These are phyloP conservation scores for Stictonetta naevosa DNA, from an alignment of 2,113 vertebrate species.

Conservation along the genomic window DNA sequence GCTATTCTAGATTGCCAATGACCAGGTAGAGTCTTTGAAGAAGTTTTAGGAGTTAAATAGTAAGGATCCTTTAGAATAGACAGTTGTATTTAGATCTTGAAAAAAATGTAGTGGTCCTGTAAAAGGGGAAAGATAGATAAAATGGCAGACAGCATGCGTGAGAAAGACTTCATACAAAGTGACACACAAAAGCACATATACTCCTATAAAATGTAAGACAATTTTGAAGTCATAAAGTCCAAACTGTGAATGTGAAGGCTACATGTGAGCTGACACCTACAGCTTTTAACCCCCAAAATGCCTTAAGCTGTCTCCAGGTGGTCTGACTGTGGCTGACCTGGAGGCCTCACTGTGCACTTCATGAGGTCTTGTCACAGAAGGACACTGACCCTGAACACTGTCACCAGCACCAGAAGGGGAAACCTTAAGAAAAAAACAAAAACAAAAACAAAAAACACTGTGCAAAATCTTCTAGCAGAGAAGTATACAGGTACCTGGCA, in stretches of 20 bases:
- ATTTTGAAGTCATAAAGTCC: neutral
- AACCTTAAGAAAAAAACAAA: neutral
- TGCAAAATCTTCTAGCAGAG: neutral
- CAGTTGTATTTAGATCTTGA: neutral
- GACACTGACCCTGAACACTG: neutral
- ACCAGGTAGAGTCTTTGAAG: neutral
- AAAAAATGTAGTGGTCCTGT: neutral
- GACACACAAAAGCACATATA: neutral
- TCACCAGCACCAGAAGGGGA: neutral
- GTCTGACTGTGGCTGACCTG: neutral
- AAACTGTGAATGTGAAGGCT: neutral
- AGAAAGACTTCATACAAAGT: neutral
- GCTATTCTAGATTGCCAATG: neutral
- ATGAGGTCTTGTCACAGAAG: neutral
- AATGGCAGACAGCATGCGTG: fast-evolving
- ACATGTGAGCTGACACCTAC: neutral
- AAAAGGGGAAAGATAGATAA: neutral
- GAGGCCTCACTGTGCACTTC: neutral
- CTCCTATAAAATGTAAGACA: neutral
- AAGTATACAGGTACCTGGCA: fast-evolving
- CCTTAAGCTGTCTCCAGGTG: neutral
- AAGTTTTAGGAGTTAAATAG: neutral
- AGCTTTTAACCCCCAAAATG: neutral
- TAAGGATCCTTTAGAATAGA: neutral
- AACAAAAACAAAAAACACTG: neutral